Percentiles rank a stretch among this genome's conserved stretches.
Conservation (phyloP, 2,888 invertebrate genomes). For the Metellina segmentata region DNA sequence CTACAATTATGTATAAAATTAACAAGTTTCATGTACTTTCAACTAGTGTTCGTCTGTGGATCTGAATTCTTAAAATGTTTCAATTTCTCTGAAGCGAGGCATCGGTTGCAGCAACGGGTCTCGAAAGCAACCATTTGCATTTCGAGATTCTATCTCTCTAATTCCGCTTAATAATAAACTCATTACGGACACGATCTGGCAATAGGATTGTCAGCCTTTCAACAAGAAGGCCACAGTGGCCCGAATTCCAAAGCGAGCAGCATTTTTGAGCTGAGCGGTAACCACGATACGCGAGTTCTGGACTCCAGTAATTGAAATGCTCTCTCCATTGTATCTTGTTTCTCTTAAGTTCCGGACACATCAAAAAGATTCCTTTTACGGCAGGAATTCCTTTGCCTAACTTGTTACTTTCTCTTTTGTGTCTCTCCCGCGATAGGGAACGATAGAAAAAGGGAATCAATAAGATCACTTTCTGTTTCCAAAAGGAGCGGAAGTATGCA, state of each 20-base stretch:
- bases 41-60: no score
- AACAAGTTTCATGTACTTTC: no score
- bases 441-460: not conserved
- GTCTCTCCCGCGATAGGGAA: not conserved
- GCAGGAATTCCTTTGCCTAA: constrained; percentile 25
- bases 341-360: constrained; percentile 19
- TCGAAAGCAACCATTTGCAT: not conserved
- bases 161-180: constrained; percentile 16
- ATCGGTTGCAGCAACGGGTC: no score
- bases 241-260: not conserved
- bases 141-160: not conserved
- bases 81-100: no score
- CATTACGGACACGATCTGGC: not conserved
- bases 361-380: constrained; percentile 6
- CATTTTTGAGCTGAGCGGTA: constrained; percentile 62
- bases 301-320: constrained; percentile 51
- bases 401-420: constrained; percentile 27
- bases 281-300: constrained; percentile 46
- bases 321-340: constrained; percentile 17
- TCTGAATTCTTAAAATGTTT: no score
- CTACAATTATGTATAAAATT: no score
- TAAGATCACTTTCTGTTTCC: not conserved
- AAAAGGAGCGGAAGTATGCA: not conserved
- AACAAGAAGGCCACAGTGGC: not conserved
- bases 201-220: not conserved